Base-by-base conservation (phyloP, 2,888 invertebrate species). In the Latrodectus elegans region DNA sequence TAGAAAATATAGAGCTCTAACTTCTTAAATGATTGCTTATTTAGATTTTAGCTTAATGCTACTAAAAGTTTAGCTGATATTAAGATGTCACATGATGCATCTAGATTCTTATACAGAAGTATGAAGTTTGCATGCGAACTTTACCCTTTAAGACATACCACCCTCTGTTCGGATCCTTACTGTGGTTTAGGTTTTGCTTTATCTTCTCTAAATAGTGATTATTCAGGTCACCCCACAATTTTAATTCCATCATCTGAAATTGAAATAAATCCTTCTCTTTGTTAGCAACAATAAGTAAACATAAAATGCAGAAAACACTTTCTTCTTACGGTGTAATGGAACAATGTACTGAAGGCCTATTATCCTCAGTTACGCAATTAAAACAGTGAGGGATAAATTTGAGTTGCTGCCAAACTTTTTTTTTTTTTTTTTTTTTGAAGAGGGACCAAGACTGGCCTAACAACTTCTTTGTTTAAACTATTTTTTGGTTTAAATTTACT, bases 281-380 rank as follows among this genome's bases (percentile, higher is more conserved):
- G 99, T 94, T 99, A 53, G 95, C 96, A 81, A 97, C 98, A 51
- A 96, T 99, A 70, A 98, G 98, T 81, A 97, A 98, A 92, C 96
- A 98, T 92, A 96, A 97, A 93, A 99, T 99, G 9, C 95, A 99
- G 87, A 99, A 99, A 93, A 99, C 99, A 0, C 99, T 99, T 94
- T 99, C 99, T 93, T 99, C 99, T 0, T 99, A 99, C 92, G 94
- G 94, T 77, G 99, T 99, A 2, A 98, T 99, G 96, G 99, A 99
- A 92, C 93, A 99, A 73, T 99, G 99, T 93, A 99, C 99, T 6
- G 97, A 98, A 93, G 99, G 99, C 10, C 93, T 99, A 72, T 99
- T 99, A 67, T 97, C 98, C 87, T 97, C 98, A 0, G 97, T 99
- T 86, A 95, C 96, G 90, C 95, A 96, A 22, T 86, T 88, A 14